Percentiles rank a stretch among this genome's conserved stretches.
These are phyloP conservation scores for Barypeithes pellucidus DNA, from an alignment of 2,888 invertebrate genomes.

Conservation along the genomic window DNA sequence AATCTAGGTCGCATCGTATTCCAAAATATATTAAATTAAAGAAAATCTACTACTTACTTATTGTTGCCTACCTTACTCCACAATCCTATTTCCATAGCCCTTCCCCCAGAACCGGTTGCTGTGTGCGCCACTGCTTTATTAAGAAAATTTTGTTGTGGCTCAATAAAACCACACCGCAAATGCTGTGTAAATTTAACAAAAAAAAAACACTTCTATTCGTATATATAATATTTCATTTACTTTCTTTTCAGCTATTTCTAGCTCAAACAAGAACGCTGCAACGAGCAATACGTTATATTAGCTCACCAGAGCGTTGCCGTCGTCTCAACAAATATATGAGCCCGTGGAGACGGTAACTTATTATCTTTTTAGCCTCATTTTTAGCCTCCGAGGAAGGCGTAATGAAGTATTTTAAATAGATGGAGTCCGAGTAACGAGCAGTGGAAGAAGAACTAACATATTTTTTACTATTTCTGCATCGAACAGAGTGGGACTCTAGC, in stretches of 20 bases:
- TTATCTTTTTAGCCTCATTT: conserved; percentile 41
- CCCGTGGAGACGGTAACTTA: conserved; percentile 35
- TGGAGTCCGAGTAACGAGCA: conserved; percentile 12
- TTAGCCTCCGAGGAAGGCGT: conserved; percentile 24
- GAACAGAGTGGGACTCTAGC: no score
- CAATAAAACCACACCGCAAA: no score
- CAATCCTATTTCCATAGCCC: no score
- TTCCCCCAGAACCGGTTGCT: no score
- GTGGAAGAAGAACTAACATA: neutral
- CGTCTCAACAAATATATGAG: conserved; percentile 38
- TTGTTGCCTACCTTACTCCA: no score
- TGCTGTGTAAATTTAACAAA: no score
- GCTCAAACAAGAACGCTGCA: conserved; percentile 20
- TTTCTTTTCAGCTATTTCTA: conserved; percentile 9
- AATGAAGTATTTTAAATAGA: conserved; percentile 34
- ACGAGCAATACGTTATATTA: conserved; percentile 36
- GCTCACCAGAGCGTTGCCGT: conserved; percentile 29
- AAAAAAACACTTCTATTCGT: neutral
- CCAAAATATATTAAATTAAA: no score
- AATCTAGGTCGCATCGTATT: no score
- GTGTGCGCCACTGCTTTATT: no score
- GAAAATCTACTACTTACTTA: no score
- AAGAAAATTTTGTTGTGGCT: no score
- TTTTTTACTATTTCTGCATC: neutral
- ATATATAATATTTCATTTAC: conserved; percentile 3